These are phyloP conservation scores for Amphilophus citrinellus DNA, from an alignment of 2,113 vertebrate genomes.

Conservation along the genomic window DNA sequence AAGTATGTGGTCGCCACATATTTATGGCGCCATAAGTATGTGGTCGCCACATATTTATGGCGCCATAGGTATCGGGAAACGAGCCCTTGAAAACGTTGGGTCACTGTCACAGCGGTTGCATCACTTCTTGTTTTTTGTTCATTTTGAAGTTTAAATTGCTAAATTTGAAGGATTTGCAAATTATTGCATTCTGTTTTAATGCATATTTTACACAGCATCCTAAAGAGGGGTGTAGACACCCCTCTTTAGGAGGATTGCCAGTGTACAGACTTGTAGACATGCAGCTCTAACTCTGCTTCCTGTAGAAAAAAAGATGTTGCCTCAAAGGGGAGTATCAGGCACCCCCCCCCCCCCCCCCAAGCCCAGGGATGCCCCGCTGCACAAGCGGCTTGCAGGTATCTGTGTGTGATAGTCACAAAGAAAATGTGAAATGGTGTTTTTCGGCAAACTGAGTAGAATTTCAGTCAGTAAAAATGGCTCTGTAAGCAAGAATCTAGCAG, in stretches of 20 bases:
- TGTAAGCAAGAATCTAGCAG: not conserved
- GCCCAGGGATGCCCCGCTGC: too few species aligned
- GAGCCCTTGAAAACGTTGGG: too few species aligned
- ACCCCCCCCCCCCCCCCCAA: too few species aligned
- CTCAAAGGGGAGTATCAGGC: too few species aligned
- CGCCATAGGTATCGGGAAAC: too few species aligned
- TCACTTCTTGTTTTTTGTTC: too few species aligned
- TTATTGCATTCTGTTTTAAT: not conserved
- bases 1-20: too few species aligned
- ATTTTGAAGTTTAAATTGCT: too few species aligned
- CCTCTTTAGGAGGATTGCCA: not conserved
- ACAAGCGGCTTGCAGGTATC: conserved; percentile 72
- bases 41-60: too few species aligned
- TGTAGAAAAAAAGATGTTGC: conserved; percentile 90
- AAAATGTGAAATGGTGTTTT: not conserved
- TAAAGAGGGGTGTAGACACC: not conserved
- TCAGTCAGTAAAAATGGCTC: not conserved
- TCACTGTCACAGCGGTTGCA: too few species aligned
- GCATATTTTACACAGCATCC: not conserved
- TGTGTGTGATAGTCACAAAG: not conserved
- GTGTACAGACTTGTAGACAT: not conserved
- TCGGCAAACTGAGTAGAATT: not conserved
- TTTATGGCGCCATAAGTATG: too few species aligned
- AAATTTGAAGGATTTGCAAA: not conserved
- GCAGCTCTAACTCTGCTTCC: conserved; percentile 44